phyloP scores from a whole-genome alignment of 2,888 invertebrate genomes.

The Yponomeuta malinellus region DNA sequence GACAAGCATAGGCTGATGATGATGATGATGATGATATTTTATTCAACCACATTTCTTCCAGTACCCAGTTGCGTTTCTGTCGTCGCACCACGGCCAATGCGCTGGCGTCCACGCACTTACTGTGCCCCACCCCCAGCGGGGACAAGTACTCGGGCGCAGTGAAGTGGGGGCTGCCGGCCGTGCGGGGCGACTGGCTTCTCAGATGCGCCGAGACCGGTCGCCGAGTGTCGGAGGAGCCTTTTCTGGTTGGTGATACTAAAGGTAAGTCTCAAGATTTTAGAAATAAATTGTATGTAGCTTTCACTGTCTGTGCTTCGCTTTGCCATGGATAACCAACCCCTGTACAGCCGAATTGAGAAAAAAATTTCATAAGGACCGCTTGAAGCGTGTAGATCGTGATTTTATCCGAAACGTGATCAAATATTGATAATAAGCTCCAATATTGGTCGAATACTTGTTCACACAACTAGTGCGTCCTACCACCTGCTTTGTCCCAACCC shows the following conservation, averaged over 20 bases:
- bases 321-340: too few species aligned
- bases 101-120: slow-evolving; percentile 85
- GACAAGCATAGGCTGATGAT: too few species aligned
- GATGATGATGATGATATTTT: too few species aligned
- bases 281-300: too few species aligned
- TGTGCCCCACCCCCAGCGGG: slow-evolving; percentile 83
- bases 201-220: slow-evolving; percentile 78
- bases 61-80: slow-evolving; percentile 64
- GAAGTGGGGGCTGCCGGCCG: slow-evolving; percentile 90
- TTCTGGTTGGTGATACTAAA: slow-evolving; percentile 77
- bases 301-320: too few species aligned
- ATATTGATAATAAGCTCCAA: too few species aligned
- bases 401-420: too few species aligned
- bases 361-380: too few species aligned
- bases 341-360: too few species aligned
- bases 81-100: slow-evolving; percentile 62
- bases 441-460: too few species aligned
- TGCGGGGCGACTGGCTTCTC: slow-evolving; percentile 85
- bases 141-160: slow-evolving; percentile 90
- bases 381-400: too few species aligned
- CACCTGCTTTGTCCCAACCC: slow-evolving; percentile 86
- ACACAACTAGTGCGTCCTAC: slow-evolving; percentile 75
- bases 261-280: slow-evolving; percentile 32
- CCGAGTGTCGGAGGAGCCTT: slow-evolving; percentile 71
- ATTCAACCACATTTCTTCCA: slow-evolving; percentile 23